Evolutionary conservation across 2,113 vertebrate species (phyloP), one percentile per base, ranked within the genome.

Genomic region (Mus musculus): DNA sequence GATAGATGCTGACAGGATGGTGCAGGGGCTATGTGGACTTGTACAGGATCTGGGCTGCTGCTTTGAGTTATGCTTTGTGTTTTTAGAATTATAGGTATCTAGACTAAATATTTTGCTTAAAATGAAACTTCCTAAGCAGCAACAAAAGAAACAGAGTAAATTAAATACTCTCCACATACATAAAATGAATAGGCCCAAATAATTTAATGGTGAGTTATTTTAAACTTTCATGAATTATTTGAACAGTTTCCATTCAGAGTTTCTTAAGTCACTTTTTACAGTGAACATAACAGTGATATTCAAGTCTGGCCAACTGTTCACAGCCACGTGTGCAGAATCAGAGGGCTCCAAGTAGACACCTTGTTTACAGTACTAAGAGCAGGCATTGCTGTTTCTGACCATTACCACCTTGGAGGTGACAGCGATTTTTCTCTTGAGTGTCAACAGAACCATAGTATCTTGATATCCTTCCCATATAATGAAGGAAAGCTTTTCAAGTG

Each of bases 241-340:
- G 80, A 96, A 69, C 8, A 80, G 49, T 87, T 82, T 93, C 30
- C n/a, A 7, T 93, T 88, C 16, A 92, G 73, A 95, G 67, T 92
- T 87, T 73, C 75, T 39, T 52, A 89, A 56, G n/a, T 92, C 89
- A 67, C 73, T 92, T 90, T 94, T 75, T 30, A 88, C 9, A 78
- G 36, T 36, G 54, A 90, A 1, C 5, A 3, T 54, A 84, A 75
- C 33, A 61, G 12, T 85, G 39, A 78, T 92, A 33, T 12, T 46
- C 65, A 73, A 95, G 78, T 5, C 26, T 94, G 71, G 49, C 10
- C 36, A 39, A 91, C 42, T 42, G 52, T 30, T 14, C 33, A n/a
- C 9, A 4, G 3, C 10, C 8, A 52, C 26, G 69, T 42, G 17
- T n/a, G 26, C 46, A 56, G 17, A 61, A 2, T 24, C 49, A 13